These are phyloP conservation scores for Pseudomyrmex concolor DNA, from an alignment of 1,140 invertebrate species.

Conservation along the genomic window DNA sequence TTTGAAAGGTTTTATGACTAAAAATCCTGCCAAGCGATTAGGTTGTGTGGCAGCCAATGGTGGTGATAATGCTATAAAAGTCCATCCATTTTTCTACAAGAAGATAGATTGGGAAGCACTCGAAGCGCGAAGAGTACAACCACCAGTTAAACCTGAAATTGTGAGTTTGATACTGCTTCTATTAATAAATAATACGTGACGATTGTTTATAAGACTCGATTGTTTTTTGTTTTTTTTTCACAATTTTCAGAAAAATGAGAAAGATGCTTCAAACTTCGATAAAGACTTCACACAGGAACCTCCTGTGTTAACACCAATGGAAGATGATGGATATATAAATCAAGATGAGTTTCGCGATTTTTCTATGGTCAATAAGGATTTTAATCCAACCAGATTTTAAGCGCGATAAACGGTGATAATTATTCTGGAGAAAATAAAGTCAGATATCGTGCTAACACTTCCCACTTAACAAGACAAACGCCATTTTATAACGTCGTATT, in stretches of 20 bases:
- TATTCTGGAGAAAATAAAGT: no score
- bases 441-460: no score
- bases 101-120: conserved; percentile 98
- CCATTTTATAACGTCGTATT: no score
- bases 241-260: conserved; percentile 95
- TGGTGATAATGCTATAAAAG: conserved; percentile 93
- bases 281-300: conserved; percentile 99
- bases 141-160: conserved; percentile 99
- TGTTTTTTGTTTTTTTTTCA: neutral
- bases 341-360: conserved; percentile 99
- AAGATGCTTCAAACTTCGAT: conserved; percentile 99
- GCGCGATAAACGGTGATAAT: no score
- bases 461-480: no score
- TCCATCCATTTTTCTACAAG: conserved; percentile 95
- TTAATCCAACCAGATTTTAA: conserved; percentile 89
- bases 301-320: conserved; percentile 95
- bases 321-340: conserved; percentile 97
- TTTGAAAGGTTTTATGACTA: conserved; percentile 99
- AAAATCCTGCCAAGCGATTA: conserved; percentile 96
- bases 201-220: neutral
- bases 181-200: conserved; percentile 20
- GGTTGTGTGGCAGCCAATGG: conserved; percentile 93
- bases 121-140: conserved; percentile 95
- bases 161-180: conserved; percentile 87
- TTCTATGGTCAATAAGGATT: conserved; percentile 98